phyloP scores from a whole-genome alignment of 2,113 vertebrate species.

The Poicephalus meyeri region DNA sequence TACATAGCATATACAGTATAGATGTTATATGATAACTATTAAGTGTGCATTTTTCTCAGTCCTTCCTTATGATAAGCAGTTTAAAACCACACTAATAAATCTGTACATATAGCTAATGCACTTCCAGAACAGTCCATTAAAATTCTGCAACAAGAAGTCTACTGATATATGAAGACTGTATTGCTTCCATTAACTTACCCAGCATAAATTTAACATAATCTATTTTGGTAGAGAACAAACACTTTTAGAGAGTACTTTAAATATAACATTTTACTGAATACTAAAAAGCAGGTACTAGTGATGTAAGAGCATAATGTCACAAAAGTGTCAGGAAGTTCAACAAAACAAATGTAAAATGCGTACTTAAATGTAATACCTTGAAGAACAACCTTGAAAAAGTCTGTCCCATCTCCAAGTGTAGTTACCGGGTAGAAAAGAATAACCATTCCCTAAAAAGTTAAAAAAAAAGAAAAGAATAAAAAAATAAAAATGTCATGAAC shows the following conservation, averaged over 20 bases:
- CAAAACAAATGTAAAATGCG: neutral
- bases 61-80: neutral
- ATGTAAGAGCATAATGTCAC: neutral
- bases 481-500: neutral
- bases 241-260: neutral
- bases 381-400: conserved; percentile 67
- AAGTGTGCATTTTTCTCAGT: neutral
- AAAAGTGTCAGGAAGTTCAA: neutral
- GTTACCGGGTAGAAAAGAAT: conserved; percentile 55
- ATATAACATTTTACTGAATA: neutral
- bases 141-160: neutral
- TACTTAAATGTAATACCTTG: conserved; percentile 64
- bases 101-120: neutral
- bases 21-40: neutral
- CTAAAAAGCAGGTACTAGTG: neutral
- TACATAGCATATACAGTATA: neutral
- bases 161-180: neutral
- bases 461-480: neutral
- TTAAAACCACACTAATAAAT: neutral
- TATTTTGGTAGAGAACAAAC: neutral
- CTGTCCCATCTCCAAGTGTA: conserved; percentile 49
- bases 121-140: neutral
- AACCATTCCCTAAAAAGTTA: conserved; percentile 65
- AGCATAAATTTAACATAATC: neutral
- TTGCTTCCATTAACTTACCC: neutral